Evolutionary conservation across 2,797 vertebrate genomes (phyloP).

Genomic region (Octomys mimax): DNA sequence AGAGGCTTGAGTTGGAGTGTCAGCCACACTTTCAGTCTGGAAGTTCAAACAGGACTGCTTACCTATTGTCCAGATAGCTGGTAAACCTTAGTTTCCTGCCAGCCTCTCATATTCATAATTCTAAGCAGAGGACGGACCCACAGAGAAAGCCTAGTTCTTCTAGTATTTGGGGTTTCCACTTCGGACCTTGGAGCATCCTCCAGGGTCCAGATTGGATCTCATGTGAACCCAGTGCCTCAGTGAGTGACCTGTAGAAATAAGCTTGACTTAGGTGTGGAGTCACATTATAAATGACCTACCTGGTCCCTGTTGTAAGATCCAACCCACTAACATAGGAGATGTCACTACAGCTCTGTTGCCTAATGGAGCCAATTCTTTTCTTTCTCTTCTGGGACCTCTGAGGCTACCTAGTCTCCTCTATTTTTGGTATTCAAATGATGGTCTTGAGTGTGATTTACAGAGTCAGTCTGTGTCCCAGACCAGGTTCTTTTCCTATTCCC

Average conservation of each 20-base stretch:
- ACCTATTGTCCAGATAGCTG: rapidly evolving
- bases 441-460: not conserved
- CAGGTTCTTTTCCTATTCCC: not conserved
- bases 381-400: not conserved
- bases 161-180: not conserved
- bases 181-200: not conserved
- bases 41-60: not conserved
- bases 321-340: too few species aligned
- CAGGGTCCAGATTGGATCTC: not conserved
- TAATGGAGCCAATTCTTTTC: not conserved
- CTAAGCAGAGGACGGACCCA: not conserved
- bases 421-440: not conserved
- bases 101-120: not conserved
- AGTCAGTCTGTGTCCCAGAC: not conserved
- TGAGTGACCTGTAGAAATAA: not conserved
- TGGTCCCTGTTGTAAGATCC: not conserved
- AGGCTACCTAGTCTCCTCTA: not conserved
- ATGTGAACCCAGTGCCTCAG: not conserved
- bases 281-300: too few species aligned
- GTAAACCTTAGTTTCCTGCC: not conserved
- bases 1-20: not conserved
- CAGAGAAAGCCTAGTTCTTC: not conserved
- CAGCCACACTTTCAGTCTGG: not conserved
- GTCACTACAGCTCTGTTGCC: not conserved
- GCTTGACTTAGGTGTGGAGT: rapidly evolving